Conservation (phyloP, 2,888 invertebrate species). For the Prenolepis imparis region DNA sequence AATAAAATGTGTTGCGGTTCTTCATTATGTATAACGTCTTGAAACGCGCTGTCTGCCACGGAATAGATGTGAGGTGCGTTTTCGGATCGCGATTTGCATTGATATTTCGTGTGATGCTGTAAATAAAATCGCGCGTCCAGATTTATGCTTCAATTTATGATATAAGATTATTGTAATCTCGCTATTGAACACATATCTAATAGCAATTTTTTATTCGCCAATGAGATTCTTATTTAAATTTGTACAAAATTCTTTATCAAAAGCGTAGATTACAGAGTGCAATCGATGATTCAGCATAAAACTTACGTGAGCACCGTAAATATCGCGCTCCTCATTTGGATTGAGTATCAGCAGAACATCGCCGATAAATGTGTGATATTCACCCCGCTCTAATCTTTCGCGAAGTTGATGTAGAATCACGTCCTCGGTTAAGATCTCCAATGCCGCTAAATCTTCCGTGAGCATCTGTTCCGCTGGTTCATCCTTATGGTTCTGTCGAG, state of each 20-base stretch:
- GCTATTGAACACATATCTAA: not conserved
- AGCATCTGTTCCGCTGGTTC: conserved; percentile 91
- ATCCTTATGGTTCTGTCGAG: conserved; percentile 79
- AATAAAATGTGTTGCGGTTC: conserved; percentile 95
- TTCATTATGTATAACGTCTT: conserved; percentile 95
- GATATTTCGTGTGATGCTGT: conserved; percentile 93
- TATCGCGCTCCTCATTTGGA: conserved; percentile 91
- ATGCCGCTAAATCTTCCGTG: conserved; percentile 93
- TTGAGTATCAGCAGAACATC: conserved; percentile 93
- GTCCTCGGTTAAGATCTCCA: conserved; percentile 92
- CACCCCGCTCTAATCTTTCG: conserved; percentile 90
- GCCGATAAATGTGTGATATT: conserved; percentile 93
- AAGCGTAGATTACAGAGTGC: too few species aligned
- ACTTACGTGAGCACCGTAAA: conserved; percentile 91
- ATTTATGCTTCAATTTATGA: not conserved
- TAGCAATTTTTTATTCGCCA: not conserved
- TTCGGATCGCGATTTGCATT: conserved; percentile 94
- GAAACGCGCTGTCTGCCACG: conserved; percentile 95
- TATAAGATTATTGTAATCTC: not conserved
- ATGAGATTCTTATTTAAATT: conserved; percentile 9
- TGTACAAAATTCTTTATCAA: not conserved
- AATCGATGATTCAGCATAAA: not conserved
- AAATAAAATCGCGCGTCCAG: conserved; percentile 75
- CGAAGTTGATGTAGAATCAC: conserved; percentile 90
- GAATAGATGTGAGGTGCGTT: conserved; percentile 96